A percentile compares a stretch with the other conserved stretches of the same genome.
Evolutionary conservation across 2,888 invertebrate species (phyloP).

Genomic region (Harpagoxenus sublaevis): DNA sequence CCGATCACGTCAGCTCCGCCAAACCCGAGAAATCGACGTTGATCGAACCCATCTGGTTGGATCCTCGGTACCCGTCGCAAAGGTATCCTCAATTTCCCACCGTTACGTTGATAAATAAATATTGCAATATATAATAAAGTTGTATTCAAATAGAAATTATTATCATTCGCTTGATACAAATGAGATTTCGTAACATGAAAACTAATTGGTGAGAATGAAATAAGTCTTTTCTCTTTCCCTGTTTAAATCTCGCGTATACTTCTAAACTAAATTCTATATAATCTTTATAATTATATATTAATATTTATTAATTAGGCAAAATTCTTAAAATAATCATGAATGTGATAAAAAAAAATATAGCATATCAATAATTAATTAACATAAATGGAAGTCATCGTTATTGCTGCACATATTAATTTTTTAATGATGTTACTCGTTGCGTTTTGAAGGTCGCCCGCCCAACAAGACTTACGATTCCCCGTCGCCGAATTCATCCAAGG

Average conservation of each 20-base stretch:
- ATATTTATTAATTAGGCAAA: not conserved
- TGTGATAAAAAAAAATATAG: not conserved
- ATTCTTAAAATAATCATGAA: not conserved
- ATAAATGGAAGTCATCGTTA: not conserved
- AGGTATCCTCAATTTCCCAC: constrained; percentile 48
- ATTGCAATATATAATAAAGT: not conserved
- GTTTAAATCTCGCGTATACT: not conserved
- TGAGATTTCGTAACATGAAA: not conserved
- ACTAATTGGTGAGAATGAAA: not conserved
- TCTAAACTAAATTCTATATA: not conserved
- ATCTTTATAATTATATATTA: not conserved
- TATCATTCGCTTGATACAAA: not conserved
- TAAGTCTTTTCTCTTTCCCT: not conserved
- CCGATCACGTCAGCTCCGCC: constrained; percentile 32
- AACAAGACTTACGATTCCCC: not conserved
- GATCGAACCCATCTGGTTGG: constrained; percentile 43
- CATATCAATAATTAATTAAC: not conserved
- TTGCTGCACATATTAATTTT: not conserved
- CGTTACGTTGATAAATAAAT: not conserved
- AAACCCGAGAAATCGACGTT: constrained; percentile 40
- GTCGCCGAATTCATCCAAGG: constrained; percentile 18
- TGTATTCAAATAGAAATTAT: not conserved
- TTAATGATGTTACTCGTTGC: not conserved
- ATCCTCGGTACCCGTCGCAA: constrained; percentile 55
- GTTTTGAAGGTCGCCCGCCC: constrained; percentile 41